Base-by-base conservation (phyloP, 1,140 invertebrate species). In the Lordiphosa stackelbergi region DNA sequence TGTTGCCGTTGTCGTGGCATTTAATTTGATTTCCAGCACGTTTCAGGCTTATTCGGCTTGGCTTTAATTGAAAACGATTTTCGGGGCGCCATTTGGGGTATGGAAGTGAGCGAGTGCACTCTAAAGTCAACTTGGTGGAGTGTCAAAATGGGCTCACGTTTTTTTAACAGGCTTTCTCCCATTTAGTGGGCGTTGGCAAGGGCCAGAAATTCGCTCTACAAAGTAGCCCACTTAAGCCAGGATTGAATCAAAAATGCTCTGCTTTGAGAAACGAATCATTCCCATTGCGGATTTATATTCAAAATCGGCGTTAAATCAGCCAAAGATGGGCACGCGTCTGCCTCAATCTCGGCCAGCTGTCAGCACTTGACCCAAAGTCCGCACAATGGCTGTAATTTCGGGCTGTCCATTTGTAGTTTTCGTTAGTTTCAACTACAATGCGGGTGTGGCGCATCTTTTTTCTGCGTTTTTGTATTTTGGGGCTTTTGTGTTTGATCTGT, bases 1-100 rank as follows among this genome's bases (percentile, higher is more conserved):
- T 35, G 11, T 34, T 48, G 28, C 13, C 22, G 12, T 34, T 37
- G 12, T 68, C 62, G 75, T 66, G 53, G 71, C 61, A 83, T 72
- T 79, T 83, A 83, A 79, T 79, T 79, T 83, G 75, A 81, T 79
- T 66, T 79, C 57, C 71, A 75, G 77, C 75, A 79, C 75, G 75
- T 79, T 79, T 77, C 64, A 31, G 63, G 47, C 43, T 56, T 31
- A 53, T 68, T 59, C 51, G 52, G 58, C 48, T 40, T 42, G 62
- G 45, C 71, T 75, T 79, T 79, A 79, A 81, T 79, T 83, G 75
- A 79, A 79, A 79, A 68, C 75, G 66, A 75, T 81, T 79, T 81
- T 79, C 66, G 75, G 58, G 48, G 68, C 60, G 55, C 69, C 66
- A 53, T 66, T 73, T 68, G 46, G 55, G 66, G 41, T 11, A 6